Percentiles rank a stretch among this genome's conserved stretches.
These are phyloP conservation scores for Diglossa brunneiventris DNA, from an alignment of 2,113 vertebrate genomes.

Conservation along the genomic window DNA sequence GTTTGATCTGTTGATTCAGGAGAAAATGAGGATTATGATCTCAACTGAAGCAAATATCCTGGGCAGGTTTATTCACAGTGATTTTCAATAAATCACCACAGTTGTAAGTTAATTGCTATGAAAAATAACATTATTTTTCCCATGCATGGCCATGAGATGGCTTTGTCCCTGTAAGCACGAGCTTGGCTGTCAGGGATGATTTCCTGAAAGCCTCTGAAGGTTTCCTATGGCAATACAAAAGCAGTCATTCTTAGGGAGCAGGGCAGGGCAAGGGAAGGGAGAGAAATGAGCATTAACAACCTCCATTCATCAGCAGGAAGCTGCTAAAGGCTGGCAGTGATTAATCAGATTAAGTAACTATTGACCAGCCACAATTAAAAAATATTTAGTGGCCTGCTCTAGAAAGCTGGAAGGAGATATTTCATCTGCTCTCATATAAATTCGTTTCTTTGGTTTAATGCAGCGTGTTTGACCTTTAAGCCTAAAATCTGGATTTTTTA, in stretches of 20 bases:
- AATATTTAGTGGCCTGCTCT: not conserved
- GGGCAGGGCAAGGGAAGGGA: not conserved
- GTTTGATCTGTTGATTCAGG: not conserved
- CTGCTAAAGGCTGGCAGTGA: not conserved
- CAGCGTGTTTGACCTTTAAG: not conserved
- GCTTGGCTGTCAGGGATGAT: not conserved
- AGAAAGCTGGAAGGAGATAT: not conserved
- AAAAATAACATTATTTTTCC: not conserved
- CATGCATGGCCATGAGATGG: not conserved
- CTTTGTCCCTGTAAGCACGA: not conserved
- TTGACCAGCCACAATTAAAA: not conserved
- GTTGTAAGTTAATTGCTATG: not conserved
- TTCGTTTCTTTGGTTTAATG: not conserved
- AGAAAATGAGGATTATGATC: not conserved
- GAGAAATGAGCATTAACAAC: not conserved
- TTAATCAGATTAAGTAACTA: constrained; percentile 20
- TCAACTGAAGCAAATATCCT: not conserved
- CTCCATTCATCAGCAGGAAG: constrained; percentile 22
- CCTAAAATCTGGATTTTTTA: not conserved
- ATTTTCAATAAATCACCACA: constrained; percentile 10
- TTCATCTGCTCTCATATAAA: not conserved
- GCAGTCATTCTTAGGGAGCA: not conserved
- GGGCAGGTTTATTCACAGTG: not conserved
- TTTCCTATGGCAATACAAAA: not conserved
- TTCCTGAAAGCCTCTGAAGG: constrained; percentile 7